These are phyloP conservation scores for Microplitis manilae DNA, from an alignment of 2,888 invertebrate species.

Conservation along the genomic window DNA sequence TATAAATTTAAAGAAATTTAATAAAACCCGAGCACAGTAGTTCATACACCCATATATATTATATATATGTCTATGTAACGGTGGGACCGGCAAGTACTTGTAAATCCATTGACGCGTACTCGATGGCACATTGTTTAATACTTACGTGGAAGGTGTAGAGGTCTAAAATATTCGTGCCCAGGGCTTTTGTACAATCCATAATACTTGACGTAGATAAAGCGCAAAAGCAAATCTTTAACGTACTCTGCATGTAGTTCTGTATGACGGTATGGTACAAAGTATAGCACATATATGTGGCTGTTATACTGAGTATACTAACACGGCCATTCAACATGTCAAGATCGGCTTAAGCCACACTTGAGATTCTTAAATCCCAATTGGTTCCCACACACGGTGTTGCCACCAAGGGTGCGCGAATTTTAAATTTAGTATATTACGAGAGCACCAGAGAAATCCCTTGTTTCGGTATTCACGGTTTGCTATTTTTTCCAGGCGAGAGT, in stretches of 20 bases:
- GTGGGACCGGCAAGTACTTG: constrained; percentile 57
- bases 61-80: constrained; percentile 38
- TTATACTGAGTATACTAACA: constrained; percentile 1
- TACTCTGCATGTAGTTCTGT: constrained; percentile 14
- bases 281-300: not conserved
- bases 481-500: constrained; percentile 57
- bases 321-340: constrained; percentile 32
- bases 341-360: constrained; percentile 27
- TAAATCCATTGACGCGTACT: constrained; percentile 66
- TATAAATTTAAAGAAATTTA: constrained; percentile 12
- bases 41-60: constrained; percentile 48
- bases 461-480: constrained; percentile 9
- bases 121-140: constrained; percentile 57
- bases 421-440: not conserved
- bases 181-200: constrained; percentile 50
- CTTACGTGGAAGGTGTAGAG: constrained; percentile 37
- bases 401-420: constrained; percentile 39
- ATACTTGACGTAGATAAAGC: constrained; percentile 36
- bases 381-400: constrained; percentile 47
- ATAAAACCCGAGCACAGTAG: not conserved
- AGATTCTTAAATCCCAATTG: constrained; percentile 13
- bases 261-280: not conserved
- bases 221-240: constrained; percentile 27
- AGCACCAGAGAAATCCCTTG: not conserved
- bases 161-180: constrained; percentile 42